Conservation (phyloP, 2,113 vertebrate genomes). For the Ctenomys sociabilis region DNA sequence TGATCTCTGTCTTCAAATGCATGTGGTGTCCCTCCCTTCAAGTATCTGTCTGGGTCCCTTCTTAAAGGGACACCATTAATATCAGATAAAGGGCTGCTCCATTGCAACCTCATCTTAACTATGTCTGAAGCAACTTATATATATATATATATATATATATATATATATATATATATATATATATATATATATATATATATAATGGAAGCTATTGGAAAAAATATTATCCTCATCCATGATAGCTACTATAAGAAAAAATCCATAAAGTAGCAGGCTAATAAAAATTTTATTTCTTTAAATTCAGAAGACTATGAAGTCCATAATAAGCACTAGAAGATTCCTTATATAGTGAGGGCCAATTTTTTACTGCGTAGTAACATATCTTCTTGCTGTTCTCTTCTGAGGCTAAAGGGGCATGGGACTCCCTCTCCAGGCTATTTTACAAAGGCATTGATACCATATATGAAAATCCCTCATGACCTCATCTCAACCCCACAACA, state of each 20-base stretch:
- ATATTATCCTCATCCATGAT: background rate
- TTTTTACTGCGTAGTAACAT: background rate
- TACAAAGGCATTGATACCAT: background rate
- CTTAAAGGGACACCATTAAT: background rate
- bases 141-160: background rate
- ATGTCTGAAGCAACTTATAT: background rate
- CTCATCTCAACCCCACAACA: background rate
- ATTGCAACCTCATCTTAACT: background rate
- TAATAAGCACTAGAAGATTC: background rate
- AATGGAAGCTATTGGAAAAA: background rate
- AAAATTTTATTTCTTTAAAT: background rate
- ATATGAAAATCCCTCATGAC: background rate
- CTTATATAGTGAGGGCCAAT: background rate
- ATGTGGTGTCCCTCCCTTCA: background rate
- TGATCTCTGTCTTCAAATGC: background rate
- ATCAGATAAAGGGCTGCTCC: background rate
- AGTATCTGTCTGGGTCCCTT: background rate
- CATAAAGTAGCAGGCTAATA: background rate
- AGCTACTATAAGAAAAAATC: background rate
- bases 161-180: too few species aligned
- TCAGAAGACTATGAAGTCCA: background rate
- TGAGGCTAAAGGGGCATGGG: background rate
- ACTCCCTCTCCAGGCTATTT: background rate
- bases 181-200: background rate
- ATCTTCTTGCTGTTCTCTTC: background rate